A percentile compares a stretch with the other conserved stretches of the same genome.
Conservation (phyloP, 2,888 invertebrate species). For the Papilio elwesi region DNA sequence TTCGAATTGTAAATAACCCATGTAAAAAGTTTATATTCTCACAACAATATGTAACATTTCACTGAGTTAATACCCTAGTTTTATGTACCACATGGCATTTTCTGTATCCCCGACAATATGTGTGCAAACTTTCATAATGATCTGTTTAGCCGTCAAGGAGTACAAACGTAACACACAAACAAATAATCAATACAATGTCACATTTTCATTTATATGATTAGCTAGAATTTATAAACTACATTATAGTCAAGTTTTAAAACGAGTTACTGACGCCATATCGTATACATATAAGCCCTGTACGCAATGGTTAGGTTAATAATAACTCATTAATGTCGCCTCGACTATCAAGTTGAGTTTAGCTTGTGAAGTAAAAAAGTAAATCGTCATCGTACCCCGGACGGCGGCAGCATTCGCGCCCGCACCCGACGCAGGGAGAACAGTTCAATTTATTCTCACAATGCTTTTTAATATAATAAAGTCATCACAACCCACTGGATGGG, state of each 20-base stretch:
- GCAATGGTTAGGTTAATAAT: constrained; percentile 35
- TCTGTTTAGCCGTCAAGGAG: too few species aligned
- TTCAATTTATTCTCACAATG: constrained; percentile 81
- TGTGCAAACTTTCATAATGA: too few species aligned
- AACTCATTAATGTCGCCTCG: constrained; percentile 48
- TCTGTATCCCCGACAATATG: too few species aligned
- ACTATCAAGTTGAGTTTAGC: constrained; percentile 49
- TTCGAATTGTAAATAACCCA: too few species aligned
- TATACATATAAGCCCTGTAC: constrained; percentile 22
- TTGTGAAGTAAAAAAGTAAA: constrained; percentile 49
- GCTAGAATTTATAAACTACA: not conserved
- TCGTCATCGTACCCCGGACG: constrained; percentile 60
- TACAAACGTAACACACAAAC: too few species aligned
- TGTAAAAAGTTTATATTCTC: too few species aligned
- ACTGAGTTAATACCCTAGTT: too few species aligned
- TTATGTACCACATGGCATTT: too few species aligned
- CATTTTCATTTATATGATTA: too few species aligned
- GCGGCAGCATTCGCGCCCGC: constrained; percentile 64
- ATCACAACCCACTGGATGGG: constrained; percentile 63
- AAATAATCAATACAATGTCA: too few species aligned
- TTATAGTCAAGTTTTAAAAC: not conserved
- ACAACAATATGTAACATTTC: too few species aligned
- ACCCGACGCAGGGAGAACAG: constrained; percentile 59
- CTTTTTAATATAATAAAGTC: constrained; percentile 77
- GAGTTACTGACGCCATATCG: not conserved